Evolutionary conservation across 1,140 invertebrate genomes (phyloP), one percentile per base, ranked within the genome.

Genomic region (Lordiphosa stackelbergi): DNA sequence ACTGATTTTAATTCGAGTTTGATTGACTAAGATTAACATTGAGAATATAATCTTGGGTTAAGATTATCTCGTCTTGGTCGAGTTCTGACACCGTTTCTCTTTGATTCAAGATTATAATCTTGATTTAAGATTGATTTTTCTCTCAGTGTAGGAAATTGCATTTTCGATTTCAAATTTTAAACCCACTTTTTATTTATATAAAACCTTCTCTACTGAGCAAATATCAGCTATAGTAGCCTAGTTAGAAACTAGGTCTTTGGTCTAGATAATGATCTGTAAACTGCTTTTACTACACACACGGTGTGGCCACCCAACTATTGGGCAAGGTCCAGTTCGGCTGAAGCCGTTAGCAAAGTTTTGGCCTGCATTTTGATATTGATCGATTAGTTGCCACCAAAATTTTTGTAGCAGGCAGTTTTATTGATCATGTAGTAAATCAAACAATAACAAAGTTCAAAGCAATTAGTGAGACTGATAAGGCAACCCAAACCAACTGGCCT

Each of bases 301-400:
- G 24, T 8, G 28, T 64, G 47, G 61, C 34, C 61, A 64, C 60
- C 61, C 61, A 51, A 34, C 48, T 70, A 64, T 81, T 81, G 77
- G 53, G 75, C 75, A 81, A 81, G 75, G 75, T 81, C 71, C 77
- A 81, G 66, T 79, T 69, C 41, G 63, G 2, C n/a, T 68, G 37
- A 49, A 12, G 48, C 46, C 62, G 49, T 66, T 66, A 66, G 63
- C 63, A 35, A 66, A 58, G 64, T 66, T 48, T 55, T 35, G 65
- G 56, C 64, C 66, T 69, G 64, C 48, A 60, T 69, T 69, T 69
- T 54, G 65, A 69, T 69, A 69, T 69, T 71, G 74, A 71, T 74
- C 66, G 74, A 78, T 79, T 79, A 59, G 58, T 42, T 53, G 28
- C 28, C 28, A 3, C 28, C n/a, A n/a, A 31, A 31, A 31, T 47